phyloP scores from a whole-genome alignment of 2,797 vertebrate species.

The Sandelia bainsii region DNA sequence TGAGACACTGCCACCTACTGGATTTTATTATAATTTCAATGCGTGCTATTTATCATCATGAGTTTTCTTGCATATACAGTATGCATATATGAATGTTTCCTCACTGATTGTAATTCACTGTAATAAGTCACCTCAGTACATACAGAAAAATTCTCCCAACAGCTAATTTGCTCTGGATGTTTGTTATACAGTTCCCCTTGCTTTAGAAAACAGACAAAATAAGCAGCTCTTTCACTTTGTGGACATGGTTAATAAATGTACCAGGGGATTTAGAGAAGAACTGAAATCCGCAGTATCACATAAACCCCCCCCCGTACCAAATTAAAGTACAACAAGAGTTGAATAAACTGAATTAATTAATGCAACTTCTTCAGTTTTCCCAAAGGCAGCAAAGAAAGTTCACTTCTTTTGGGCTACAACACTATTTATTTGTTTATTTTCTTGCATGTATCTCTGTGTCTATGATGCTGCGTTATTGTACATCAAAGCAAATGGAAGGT shows the following conservation, averaged over 20 bases:
- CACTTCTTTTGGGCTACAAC: not conserved
- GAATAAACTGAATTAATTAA: too few species aligned
- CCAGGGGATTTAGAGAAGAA: not conserved
- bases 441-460: not conserved
- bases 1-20: conserved; percentile 83
- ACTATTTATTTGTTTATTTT: accelerated
- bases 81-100: not conserved
- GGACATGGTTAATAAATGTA: too few species aligned
- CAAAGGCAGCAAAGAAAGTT: too few species aligned
- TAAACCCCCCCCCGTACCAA: not conserved
- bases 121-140: too few species aligned
- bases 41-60: not conserved
- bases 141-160: too few species aligned
- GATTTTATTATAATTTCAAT: conserved; percentile 48
- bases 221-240: too few species aligned
- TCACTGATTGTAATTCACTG: not conserved
- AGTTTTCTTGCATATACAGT: not conserved
- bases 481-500: conserved; percentile 15
- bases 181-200: too few species aligned
- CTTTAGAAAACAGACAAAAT: too few species aligned
- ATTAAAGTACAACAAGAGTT: too few species aligned
- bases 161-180: not conserved
- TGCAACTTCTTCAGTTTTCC: not conserved
- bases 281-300: not conserved
- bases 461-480: not conserved